phyloP scores from a whole-genome alignment of 2,113 vertebrate species.

The Bungarus multicinctus region DNA sequence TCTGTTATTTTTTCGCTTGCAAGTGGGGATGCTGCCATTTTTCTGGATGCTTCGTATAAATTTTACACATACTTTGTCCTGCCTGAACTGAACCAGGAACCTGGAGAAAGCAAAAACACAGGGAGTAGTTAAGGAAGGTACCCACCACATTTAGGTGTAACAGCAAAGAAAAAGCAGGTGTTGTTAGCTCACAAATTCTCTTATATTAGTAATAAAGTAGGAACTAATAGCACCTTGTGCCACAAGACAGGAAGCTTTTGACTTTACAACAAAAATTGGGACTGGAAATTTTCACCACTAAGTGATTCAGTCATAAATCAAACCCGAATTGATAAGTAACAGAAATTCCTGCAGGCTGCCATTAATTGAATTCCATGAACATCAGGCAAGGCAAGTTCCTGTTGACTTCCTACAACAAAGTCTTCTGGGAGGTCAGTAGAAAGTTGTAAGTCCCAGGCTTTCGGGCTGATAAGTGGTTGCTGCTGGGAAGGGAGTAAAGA shows the following conservation, averaged over 20 bases:
- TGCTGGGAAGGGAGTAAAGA: neutral
- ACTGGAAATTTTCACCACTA: neutral
- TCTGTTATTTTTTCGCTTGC: conserved; percentile 97
- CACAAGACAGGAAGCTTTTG: neutral
- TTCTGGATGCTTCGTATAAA: conserved; percentile 89
- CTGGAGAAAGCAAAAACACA: conserved; percentile 63
- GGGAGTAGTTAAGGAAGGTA: neutral
- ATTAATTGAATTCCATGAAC: neutral
- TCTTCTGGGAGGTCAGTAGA: neutral
- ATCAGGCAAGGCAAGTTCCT: neutral
- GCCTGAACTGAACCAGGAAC: conserved; percentile 96
- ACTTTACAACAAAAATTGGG: neutral
- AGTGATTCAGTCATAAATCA: neutral
- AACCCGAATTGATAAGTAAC: neutral
- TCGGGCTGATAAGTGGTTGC: neutral
- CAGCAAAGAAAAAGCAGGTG: neutral
- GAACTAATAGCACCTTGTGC: neutral
- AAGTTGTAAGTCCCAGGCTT: neutral
- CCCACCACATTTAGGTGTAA: neutral
- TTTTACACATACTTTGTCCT: conserved; percentile 97
- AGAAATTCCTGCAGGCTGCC: neutral
- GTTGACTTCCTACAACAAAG: neutral
- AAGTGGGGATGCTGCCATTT: conserved; percentile 85
- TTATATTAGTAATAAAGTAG: neutral
- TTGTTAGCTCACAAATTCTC: neutral